Base-by-base conservation (phyloP, 1,140 invertebrate species). In the Atta cephalotes region DNA sequence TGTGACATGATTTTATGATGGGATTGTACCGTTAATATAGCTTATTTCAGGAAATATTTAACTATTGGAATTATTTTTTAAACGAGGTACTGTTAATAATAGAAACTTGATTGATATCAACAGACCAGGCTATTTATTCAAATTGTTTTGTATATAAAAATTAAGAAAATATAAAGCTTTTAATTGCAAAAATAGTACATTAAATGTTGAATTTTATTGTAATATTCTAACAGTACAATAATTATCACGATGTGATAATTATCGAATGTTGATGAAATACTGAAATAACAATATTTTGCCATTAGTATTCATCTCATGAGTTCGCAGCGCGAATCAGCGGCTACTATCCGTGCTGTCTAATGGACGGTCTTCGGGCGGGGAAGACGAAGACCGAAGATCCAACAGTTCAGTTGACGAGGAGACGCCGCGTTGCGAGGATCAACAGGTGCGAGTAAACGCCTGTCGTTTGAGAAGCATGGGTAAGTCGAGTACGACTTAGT, bases 341-440 rank as follows among this genome's bases (percentile, higher is more conserved):
- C 12, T 49, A 51, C 66, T 51, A 7, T 70, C 66, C 39, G 14
- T 49, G 25, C 70, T 62, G 25, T 9, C 56, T 63, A 76, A 84
- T 56, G 35, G 45, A 58, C 45, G 45, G 39, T 49, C 25, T 9
- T 63, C 74, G 14, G 35, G 45, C 31, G 14, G n/a, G n/a, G 77
- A 35, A 66, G 65, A 78, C 65, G 86, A 51, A 16, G 49, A 51
- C 3, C 49, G 49, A 16, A 14, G 49, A 16, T 4, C 4, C 82
- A 62, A 77, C 62, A 49, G 53, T 68, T 92, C 88, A 92, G 91
- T 92, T 81, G 82, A 92, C 78, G 85, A 91, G 84, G 80, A 86
- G 89, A 92, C 91, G 86, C 71, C 76, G 89, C 78, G 86, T 92
- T 74, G 87, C 28, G 87, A 90, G 76, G 91, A 88, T 92, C 89